phyloP scores from a whole-genome alignment of 2,797 vertebrate genomes.

The Ctenochaetus hawaiiensis region DNA sequence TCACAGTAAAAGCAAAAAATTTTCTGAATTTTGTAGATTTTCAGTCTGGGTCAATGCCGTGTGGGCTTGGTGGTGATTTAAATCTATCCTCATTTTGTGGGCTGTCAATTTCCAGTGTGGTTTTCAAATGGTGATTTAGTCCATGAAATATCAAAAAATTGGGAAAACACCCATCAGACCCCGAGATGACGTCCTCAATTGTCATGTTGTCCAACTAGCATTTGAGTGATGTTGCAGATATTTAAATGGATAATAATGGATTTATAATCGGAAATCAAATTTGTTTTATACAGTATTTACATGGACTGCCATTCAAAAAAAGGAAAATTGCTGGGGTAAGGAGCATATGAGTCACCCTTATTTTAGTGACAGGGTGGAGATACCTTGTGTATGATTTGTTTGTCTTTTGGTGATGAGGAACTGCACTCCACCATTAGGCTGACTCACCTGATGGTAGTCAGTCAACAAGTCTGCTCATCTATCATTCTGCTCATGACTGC shows the following conservation, averaged over 20 bases:
- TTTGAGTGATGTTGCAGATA: constrained; percentile 9
- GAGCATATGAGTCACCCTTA: constrained; percentile 67
- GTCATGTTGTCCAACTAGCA: too few species aligned
- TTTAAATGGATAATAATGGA: constrained; percentile 9
- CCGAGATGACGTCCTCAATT: not conserved
- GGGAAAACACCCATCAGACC: not conserved
- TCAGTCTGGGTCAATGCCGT: too few species aligned
- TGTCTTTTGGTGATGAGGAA: constrained; percentile 54
- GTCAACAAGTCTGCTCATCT: constrained; percentile 40
- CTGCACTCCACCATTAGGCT: constrained; percentile 40
- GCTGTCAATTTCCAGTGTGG: too few species aligned
- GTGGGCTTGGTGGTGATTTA: too few species aligned
- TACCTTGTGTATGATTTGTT: constrained; percentile 45
- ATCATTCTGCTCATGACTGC: constrained; percentile 44
- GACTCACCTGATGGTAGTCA: constrained; percentile 56
- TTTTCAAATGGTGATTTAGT: not conserved
- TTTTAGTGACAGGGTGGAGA: constrained; percentile 68
- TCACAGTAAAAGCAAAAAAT: too few species aligned
- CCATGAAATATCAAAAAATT: not conserved
- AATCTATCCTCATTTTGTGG: too few species aligned
- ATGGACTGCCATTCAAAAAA: constrained; percentile 14
- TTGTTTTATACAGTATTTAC: constrained; percentile 18
- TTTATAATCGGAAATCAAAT: constrained; percentile 21
- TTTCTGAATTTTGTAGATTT: too few species aligned
- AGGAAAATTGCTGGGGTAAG: constrained; percentile 51